Evolutionary conservation across 2,797 vertebrate species (phyloP).

Genomic region (Acanthurus leucopareius): DNA sequence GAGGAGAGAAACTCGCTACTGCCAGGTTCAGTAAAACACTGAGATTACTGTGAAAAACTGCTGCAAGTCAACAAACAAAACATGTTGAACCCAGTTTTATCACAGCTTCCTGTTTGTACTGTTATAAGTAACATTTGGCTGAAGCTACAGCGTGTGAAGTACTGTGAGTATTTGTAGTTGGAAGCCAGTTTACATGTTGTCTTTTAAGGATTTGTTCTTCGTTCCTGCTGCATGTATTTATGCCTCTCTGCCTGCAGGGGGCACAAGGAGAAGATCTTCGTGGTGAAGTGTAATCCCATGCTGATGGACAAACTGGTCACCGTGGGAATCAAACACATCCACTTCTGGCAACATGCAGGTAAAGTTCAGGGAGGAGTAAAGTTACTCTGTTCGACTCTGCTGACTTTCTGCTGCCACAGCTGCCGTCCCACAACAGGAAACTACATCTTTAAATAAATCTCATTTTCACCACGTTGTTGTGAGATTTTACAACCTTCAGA

Average conservation of each 20-base stretch:
- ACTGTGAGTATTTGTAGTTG: no score
- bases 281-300: slow-evolving; percentile 93
- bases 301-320: slow-evolving; percentile 94
- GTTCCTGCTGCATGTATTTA: neutral
- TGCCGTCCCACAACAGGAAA: no score
- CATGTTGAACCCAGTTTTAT: no score
- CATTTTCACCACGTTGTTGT: no score
- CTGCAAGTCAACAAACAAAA: neutral
- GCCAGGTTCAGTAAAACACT: slow-evolving; percentile 85
- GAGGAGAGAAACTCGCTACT: slow-evolving; percentile 94
- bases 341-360: slow-evolving; percentile 98
- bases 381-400: no score
- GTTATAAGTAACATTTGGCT: no score
- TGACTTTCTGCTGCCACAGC: no score
- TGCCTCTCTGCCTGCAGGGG: slow-evolving; percentile 68
- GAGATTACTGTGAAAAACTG: neutral
- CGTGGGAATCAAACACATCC: slow-evolving; percentile 96
- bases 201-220: no score
- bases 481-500: no score
- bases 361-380: slow-evolving; percentile 21
- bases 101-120: neutral
- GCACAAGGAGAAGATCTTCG: slow-evolving; percentile 96
- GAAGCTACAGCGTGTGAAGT: no score
- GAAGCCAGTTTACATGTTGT: no score
- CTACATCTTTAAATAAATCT: no score